Evolutionary conservation across 2,888 invertebrate genomes (phyloP), one percentile per base, ranked within the genome.

Genomic region (Rhamnusium bicolor): DNA sequence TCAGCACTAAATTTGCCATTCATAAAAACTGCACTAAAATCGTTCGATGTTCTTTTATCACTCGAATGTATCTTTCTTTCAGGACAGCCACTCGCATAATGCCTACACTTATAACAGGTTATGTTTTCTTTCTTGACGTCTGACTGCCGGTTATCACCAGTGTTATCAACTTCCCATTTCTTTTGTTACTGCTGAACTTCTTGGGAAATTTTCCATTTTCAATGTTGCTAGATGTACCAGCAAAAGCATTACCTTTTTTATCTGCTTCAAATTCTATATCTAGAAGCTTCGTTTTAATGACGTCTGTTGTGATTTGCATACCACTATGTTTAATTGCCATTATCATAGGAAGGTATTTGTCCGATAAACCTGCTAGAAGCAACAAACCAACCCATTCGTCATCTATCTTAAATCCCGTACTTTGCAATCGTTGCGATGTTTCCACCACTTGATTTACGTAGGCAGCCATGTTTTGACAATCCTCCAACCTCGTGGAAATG

Each of bases 401-500:
- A 8, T 32, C 29, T 7, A 32, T 32, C 29, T 32, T 32, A 32
- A 32, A 32, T 7, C 29, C 29, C 7, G 29, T 32, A 32, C 29
- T 8, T 32, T 32, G 5, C 8, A 32, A 8, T 8, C 29, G 3
- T 8, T 32, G 29, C 29, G 29, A 4, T 8, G 29, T 32, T 32
- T 32, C 53, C 19, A 53, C 53, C 1, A 53, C 14, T 60, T 53
- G 53, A 19, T 53, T 53, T 19, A 21, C 18, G 21, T 53, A 53
- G 53, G 2, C 21, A 21, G 53, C 53, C 53, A 53, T 53, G 21
- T 53, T 53, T 53, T 19, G 1, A 53, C 53, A 53, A 10, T 6
- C 16, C 2, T 53, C 53, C 21, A 53, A 19, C 53, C 53, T 53
- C 53, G 16, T 53, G 53, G 53, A 53, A 53, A 53, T 53, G 53